phyloP scores from a whole-genome alignment of 2,113 vertebrate species.

The Mormoops blainvillei region DNA sequence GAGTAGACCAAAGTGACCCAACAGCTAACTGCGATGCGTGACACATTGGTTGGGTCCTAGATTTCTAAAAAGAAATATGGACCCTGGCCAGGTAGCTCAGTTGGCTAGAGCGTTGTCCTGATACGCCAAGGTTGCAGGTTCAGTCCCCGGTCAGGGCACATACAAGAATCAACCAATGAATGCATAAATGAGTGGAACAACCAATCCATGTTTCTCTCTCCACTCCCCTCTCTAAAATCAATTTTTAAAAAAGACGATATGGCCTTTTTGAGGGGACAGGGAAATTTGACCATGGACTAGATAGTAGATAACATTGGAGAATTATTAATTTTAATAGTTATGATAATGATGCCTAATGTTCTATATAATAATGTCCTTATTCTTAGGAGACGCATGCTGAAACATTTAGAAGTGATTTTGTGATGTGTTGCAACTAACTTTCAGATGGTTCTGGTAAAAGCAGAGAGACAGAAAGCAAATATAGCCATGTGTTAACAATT shows the following conservation, averaged over 20 bases:
- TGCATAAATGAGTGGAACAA: no score
- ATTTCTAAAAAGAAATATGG: not conserved
- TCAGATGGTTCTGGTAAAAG: not conserved
- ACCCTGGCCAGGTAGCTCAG: no score
- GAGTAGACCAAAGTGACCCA: not conserved
- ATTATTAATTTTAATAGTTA: not conserved
- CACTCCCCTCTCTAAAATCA: no score
- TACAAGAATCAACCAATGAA: no score
- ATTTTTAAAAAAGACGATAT: not conserved
- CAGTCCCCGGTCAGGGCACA: no score
- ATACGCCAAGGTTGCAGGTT: no score
- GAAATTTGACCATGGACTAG: not conserved
- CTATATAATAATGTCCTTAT: not conserved
- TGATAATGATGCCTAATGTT: not conserved
- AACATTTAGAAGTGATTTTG: not conserved
- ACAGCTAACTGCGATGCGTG: not conserved
- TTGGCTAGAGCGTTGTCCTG: no score
- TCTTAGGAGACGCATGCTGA: not conserved
- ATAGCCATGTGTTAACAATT: not conserved
- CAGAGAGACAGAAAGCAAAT: not conserved
- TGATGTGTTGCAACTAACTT: not conserved
- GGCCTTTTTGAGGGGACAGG: not conserved
- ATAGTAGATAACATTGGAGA: not conserved
- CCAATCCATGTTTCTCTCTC: no score
- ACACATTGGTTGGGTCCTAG: not conserved